These are phyloP conservation scores for Eilema griseolum DNA, from an alignment of 2,888 invertebrate genomes.

Conservation along the genomic window DNA sequence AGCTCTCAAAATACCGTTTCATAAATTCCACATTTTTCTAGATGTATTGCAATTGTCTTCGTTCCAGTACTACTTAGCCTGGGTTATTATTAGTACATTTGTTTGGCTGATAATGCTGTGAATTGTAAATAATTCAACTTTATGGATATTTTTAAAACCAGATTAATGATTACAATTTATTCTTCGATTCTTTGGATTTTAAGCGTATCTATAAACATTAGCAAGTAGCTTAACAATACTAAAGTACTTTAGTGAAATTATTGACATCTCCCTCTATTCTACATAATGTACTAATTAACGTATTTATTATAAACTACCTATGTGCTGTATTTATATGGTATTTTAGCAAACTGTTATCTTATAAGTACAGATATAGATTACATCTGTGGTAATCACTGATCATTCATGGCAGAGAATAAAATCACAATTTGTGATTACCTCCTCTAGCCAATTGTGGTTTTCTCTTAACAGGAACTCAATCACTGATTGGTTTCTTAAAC, in stretches of 20 bases:
- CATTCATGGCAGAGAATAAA: too few relatives aligned
- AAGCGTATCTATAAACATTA: too few relatives aligned
- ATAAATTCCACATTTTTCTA: not conserved
- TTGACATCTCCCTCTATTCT: not conserved
- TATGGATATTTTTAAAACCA: not conserved
- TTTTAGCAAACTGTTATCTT: conserved; percentile 39
- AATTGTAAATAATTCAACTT: not conserved
- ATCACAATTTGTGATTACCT: too few relatives aligned
- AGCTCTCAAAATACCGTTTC: not conserved
- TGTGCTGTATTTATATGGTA: conserved; percentile 26
- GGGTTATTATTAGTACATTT: not conserved
- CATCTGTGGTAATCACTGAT: conserved; percentile 13
- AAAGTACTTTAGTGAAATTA: not conserved
- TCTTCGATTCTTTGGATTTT: not conserved
- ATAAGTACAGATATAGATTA: conserved; percentile 8
- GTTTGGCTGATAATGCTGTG: not conserved
- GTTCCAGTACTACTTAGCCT: not conserved
- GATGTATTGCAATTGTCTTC: not conserved
- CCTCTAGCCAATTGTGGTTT: too few relatives aligned
- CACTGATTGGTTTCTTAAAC: too few relatives aligned
- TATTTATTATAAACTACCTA: conserved; percentile 8
- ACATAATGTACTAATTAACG: not conserved
- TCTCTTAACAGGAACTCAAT: too few relatives aligned
- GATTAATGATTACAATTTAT: not conserved
- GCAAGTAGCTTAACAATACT: too few relatives aligned